A percentile compares a stretch with the other conserved stretches of the same genome.
phyloP scores from a whole-genome alignment of 2,113 vertebrate species.

The Columba livia region DNA sequence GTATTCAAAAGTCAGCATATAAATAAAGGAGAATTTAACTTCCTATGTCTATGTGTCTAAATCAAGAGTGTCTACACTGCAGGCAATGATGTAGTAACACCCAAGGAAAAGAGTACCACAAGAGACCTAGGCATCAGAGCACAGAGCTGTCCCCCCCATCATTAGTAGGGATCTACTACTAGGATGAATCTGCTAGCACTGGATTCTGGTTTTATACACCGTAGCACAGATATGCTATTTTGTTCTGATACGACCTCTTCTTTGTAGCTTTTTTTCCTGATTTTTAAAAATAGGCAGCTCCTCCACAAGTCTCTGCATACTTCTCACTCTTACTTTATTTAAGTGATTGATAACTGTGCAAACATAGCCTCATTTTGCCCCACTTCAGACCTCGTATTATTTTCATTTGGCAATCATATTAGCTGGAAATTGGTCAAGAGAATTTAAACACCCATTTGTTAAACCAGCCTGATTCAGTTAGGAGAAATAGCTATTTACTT shows the following conservation, averaged over 20 bases:
- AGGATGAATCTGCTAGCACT: neutral
- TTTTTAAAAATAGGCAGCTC: neutral
- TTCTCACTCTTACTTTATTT: neutral
- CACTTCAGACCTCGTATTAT: neutral
- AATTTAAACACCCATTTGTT: neutral
- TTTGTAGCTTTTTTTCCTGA: neutral
- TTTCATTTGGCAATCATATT: neutral
- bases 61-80: neutral
- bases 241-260: neutral
- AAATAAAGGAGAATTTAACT: neutral
- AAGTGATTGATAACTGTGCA: neutral
- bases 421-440: neutral
- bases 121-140: neutral
- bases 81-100: neutral
- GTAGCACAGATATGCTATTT: neutral
- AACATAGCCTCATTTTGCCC: neutral
- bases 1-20: neutral
- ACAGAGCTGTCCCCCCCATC: neutral
- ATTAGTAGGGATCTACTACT: neutral
- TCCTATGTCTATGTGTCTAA: neutral
- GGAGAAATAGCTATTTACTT: neutral
- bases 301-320: neutral
- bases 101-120: neutral
- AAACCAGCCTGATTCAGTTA: neutral
- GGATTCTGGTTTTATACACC: neutral